A percentile compares a stretch with the other conserved stretches of the same genome.
Conservation (phyloP, 2,113 vertebrate species). For the Isichthys henryi region DNA sequence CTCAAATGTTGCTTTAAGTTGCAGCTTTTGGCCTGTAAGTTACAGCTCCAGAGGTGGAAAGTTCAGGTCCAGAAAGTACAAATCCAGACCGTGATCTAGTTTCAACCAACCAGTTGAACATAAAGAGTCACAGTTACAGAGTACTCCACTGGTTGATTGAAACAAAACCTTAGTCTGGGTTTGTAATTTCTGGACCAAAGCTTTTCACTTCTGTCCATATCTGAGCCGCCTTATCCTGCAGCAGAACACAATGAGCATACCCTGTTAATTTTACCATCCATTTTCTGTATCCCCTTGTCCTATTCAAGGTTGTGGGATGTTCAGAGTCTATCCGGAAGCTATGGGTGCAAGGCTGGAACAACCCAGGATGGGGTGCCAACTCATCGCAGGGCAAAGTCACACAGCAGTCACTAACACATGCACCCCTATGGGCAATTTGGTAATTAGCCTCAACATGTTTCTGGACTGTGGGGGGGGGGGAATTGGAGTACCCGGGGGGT, state of each 20-base stretch:
- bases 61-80: not conserved
- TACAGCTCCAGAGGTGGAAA: not conserved
- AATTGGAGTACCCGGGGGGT: not conserved
- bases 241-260: not conserved
- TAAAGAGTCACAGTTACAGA: too few species aligned
- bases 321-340: not conserved
- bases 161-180: not conserved
- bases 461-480: too few species aligned
- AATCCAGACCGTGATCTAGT: not conserved
- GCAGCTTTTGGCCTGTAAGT: not conserved
- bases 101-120: not conserved
- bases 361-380: not conserved
- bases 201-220: not conserved
- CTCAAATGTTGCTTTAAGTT: not conserved
- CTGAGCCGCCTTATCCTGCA: not conserved
- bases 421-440: too few species aligned
- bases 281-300: not conserved
- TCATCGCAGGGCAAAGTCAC: not conserved
- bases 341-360: not conserved
- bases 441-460: too few species aligned
- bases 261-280: not conserved
- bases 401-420: not conserved
- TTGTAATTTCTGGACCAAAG: not conserved
- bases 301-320: not conserved
- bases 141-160: not conserved